Evolutionary conservation across 2,888 invertebrate genomes (phyloP).

Genomic region (Cantharis flavilabris): DNA sequence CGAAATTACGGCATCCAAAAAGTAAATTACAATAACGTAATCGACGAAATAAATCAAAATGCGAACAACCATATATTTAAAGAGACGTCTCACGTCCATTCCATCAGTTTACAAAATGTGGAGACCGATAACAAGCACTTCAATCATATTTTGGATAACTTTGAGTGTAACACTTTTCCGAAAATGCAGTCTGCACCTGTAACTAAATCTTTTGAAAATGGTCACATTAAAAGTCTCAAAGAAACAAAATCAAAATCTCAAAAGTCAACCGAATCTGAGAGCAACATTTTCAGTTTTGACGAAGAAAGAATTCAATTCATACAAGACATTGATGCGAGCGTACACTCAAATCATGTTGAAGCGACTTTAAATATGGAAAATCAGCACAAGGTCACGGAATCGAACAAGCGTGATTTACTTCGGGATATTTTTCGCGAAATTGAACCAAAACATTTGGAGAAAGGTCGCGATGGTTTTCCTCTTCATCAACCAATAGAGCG

Average conservation of each 20-base stretch:
- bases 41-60: slow-evolving; percentile 18
- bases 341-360: slow-evolving; percentile 40
- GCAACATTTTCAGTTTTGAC: slow-evolving; percentile 76
- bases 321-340: slow-evolving; percentile 58
- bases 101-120: slow-evolving; percentile 72
- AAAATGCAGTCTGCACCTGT: slow-evolving; percentile 44
- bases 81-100: slow-evolving; percentile 60
- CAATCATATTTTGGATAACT: slow-evolving; percentile 57
- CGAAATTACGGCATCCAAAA: slow-evolving; percentile 54
- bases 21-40: slow-evolving; percentile 27
- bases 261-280: slow-evolving; percentile 70
- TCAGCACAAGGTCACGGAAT: slow-evolving; percentile 30
- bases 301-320: slow-evolving; percentile 76
- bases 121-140: slow-evolving; percentile 66
- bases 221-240: slow-evolving; percentile 12
- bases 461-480: slow-evolving; percentile 46
- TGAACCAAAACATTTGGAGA: slow-evolving; percentile 66
- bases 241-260: slow-evolving; percentile 56
- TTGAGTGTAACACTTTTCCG: slow-evolving; percentile 59
- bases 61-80: slow-evolving; percentile 15
- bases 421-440: slow-evolving; percentile 62
- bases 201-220: slow-evolving; percentile 8
- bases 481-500: slow-evolving; percentile 79
- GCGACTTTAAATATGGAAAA: slow-evolving; percentile 48
- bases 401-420: slow-evolving; percentile 47